Evolutionary conservation across 2,888 invertebrate genomes (phyloP), one percentile per base, ranked within the genome.

Genomic region (Enchytraeus crypticus): DNA sequence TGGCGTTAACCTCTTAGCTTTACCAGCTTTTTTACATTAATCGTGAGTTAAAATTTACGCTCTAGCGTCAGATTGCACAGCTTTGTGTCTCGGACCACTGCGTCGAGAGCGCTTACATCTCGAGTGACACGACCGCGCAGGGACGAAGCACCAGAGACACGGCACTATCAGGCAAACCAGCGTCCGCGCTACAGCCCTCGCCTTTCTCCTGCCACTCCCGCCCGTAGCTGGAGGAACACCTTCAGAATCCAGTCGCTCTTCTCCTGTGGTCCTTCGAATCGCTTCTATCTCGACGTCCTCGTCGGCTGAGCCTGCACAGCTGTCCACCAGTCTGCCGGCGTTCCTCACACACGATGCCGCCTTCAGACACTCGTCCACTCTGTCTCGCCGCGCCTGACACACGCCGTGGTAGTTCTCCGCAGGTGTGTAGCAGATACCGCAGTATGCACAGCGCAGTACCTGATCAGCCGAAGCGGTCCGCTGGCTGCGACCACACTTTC

Each of bases 91-190:
- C n/a, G n/a, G n/a, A n/a, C n/a, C n/a, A n/a, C n/a, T n/a, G n/a
- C n/a, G n/a, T n/a, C n/a, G n/a, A n/a, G n/a, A n/a, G n/a, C n/a
- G n/a, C n/a, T n/a, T n/a, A n/a, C n/a, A n/a, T n/a, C n/a, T n/a
- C n/a, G n/a, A n/a, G 81, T 92, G 92, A 74, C 88, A 87, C 71
- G 88, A 86, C 71, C 87, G 86, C 66, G 93, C 83, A 63, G 91
- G 91, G 72, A 88, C 85, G 82, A 93, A 95, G 81, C 91, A 89
- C 85, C 93, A 95, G 73, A 95, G 83, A 81, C 95, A 95, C 70
- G 95, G 95, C 74, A 93, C 88, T 71, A 93, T 82, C 67, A 92
- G 80, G 63, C 90, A 89, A 58, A 95, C 84, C 64, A 93, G 82
- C 34, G 90, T 86, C 69, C 93, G 81, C 62, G 90, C 89, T 67